A percentile compares a stretch with the other conserved stretches of the same genome.
phyloP scores from a whole-genome alignment of 1,140 invertebrate species.

The Globodera ellingtonae region DNA sequence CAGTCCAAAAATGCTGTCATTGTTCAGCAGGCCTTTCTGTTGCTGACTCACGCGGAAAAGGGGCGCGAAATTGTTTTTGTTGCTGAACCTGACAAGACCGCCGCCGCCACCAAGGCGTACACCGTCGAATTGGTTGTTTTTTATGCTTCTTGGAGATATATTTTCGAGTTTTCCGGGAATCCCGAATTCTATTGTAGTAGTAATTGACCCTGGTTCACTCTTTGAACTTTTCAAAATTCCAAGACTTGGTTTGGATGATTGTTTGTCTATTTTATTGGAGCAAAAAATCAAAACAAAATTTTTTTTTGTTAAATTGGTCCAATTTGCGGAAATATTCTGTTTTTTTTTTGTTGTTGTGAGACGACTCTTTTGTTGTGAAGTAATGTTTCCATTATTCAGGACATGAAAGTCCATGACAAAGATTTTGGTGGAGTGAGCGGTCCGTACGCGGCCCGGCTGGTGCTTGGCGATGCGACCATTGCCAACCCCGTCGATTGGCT shows the following conservation, averaged over 20 bases:
- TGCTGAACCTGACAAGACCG: conserved; percentile 79
- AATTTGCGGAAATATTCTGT: no score
- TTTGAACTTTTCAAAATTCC: no score
- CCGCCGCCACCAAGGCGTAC: conserved; percentile 75
- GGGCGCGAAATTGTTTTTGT: conserved; percentile 87
- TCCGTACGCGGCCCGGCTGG: conserved; percentile 79
- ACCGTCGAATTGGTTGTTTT: conserved; percentile 83
- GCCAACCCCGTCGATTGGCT: conserved; percentile 86
- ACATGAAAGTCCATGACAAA: conserved; percentile 78
- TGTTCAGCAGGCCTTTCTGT: conserved; percentile 84
- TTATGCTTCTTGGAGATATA: background rate
- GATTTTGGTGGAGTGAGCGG: conserved; percentile 80
- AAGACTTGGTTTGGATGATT: no score
- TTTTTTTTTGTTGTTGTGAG: no score
- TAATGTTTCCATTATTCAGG: conserved; percentile 69
- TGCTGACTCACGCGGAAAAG: conserved; percentile 73
- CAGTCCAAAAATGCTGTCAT: conserved; percentile 73
- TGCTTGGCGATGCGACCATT: conserved; percentile 85
- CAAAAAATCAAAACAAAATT: no score
- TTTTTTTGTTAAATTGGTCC: no score
- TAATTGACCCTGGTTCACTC: no score
- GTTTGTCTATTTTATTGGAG: no score
- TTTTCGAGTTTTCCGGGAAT: background rate
- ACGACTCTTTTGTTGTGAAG: background rate
- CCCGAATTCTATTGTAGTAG: no score